Evolutionary conservation across 2,113 vertebrate genomes (phyloP).

Genomic region (Syngnathus floridae): DNA sequence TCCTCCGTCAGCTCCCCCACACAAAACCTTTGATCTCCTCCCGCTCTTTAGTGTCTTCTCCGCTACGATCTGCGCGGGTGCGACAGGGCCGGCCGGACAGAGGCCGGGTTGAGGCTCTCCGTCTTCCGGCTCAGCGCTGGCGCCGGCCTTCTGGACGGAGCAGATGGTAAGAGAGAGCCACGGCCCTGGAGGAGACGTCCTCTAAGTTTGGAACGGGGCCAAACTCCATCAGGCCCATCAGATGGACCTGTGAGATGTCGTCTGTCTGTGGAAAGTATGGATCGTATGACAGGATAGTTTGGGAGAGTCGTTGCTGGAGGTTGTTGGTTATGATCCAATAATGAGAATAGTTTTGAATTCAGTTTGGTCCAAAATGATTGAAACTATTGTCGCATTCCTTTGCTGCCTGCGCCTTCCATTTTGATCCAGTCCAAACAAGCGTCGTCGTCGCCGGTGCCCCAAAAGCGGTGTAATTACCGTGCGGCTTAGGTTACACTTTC

Average conservation of each 20-base stretch:
- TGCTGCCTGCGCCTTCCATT: neutral
- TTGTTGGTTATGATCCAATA: neutral
- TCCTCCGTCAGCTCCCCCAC: slow-evolving; percentile 12
- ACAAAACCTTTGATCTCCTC: slow-evolving; percentile 9
- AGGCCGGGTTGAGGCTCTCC: neutral
- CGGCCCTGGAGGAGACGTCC: slow-evolving; percentile 71
- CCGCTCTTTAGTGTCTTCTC: slow-evolving; percentile 5
- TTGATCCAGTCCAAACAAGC: neutral
- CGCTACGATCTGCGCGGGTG: slow-evolving; percentile 35
- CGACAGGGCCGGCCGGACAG: slow-evolving; percentile 9
- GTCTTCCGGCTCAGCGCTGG: slow-evolving; percentile 47
- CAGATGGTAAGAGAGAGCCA: slow-evolving; percentile 69
- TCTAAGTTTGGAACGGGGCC: slow-evolving; percentile 73
- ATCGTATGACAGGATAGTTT: neutral
- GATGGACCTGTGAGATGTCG: slow-evolving; percentile 56
- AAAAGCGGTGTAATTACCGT: slow-evolving; percentile 2
- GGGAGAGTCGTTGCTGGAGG: neutral
- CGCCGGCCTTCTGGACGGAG: slow-evolving; percentile 70
- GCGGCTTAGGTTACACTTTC: slow-evolving; percentile 6
- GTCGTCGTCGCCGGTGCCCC: neutral
- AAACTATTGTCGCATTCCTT: neutral
- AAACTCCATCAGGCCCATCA: slow-evolving; percentile 62
- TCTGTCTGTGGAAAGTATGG: too few relatives aligned
- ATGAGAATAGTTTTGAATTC: neutral
- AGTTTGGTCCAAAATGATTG: neutral